Conservation (phyloP, 2,888 invertebrate genomes). For the Eristalis arbustorum region DNA sequence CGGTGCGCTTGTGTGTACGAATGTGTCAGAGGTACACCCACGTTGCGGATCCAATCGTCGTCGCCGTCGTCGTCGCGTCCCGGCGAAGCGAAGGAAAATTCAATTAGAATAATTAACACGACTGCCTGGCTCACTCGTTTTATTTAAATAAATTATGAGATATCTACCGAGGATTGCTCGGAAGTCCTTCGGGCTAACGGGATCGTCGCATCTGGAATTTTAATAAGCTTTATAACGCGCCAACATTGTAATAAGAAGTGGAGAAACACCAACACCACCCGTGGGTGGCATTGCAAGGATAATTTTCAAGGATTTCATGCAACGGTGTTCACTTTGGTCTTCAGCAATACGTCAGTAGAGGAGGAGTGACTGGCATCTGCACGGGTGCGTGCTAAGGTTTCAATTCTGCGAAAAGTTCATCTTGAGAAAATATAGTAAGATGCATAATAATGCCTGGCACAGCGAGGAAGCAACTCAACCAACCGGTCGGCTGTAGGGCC, state of each 20-base stretch:
- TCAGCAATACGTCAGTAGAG: constrained; percentile 33
- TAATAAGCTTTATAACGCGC: constrained; percentile 40
- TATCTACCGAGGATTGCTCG: constrained; percentile 58
- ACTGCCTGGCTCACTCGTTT: constrained; percentile 54
- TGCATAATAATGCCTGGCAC: not conserved
- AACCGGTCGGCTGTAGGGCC: too few relatives aligned
- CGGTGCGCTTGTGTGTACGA: constrained; percentile 12
- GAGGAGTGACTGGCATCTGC: not conserved
- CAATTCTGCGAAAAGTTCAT: not conserved
- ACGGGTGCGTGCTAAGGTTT: not conserved
- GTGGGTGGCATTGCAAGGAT: constrained; percentile 15
- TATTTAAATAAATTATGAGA: constrained; percentile 65
- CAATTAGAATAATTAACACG: constrained; percentile 69
- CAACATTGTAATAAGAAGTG: constrained; percentile 9
- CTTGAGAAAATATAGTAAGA: not conserved
- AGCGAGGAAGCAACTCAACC: not conserved
- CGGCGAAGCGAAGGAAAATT: constrained; percentile 48
- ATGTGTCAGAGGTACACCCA: not conserved
- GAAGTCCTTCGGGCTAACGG: constrained; percentile 41
- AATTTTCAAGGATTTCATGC: constrained; percentile 15
- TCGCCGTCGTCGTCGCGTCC: not conserved
- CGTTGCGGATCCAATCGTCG: not conserved
- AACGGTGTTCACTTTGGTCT: constrained; percentile 43
- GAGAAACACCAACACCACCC: not conserved
- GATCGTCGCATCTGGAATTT: constrained; percentile 60